Conservation (phyloP, 2,797 vertebrate genomes). For the Myioborus melanocephalus region DNA sequence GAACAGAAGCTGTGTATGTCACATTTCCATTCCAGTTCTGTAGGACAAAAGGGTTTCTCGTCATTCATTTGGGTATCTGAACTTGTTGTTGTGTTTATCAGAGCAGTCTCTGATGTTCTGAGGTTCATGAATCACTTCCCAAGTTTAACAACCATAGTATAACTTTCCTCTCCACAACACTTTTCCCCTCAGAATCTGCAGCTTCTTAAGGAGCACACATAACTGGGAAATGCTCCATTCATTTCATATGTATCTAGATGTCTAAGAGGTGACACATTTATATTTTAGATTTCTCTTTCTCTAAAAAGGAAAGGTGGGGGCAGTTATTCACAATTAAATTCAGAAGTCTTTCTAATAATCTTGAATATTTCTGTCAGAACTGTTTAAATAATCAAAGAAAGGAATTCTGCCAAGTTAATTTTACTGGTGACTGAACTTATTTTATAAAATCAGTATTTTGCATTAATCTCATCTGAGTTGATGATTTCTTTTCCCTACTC, state of each 20-base stretch:
- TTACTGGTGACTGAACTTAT: constrained; percentile 19
- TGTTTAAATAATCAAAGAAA: constrained; percentile 39
- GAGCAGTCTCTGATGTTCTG: not conserved
- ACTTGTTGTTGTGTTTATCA: not conserved
- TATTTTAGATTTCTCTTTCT: not conserved
- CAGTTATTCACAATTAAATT: not conserved
- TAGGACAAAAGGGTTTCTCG: not conserved
- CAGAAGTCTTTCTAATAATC: not conserved
- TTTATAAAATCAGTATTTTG: constrained; percentile 21
- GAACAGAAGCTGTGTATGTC: not conserved
- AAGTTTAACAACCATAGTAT: not conserved
- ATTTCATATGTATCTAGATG: not conserved
- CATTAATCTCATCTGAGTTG: not conserved
- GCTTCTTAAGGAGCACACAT: not conserved
- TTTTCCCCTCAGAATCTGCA: not conserved
- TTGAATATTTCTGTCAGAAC: not conserved
- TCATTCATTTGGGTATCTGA: not conserved
- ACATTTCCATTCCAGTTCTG: not conserved
- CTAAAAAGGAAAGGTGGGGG: not conserved
- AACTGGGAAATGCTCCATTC: not conserved
- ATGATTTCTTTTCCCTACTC: not conserved
- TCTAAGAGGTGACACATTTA: not conserved
- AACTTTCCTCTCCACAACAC: not conserved
- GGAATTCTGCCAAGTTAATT: not conserved
- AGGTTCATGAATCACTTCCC: not conserved